Evolutionary conservation across 2,113 vertebrate genomes (phyloP).

Genomic region (Oxygymnocypris stewartii): DNA sequence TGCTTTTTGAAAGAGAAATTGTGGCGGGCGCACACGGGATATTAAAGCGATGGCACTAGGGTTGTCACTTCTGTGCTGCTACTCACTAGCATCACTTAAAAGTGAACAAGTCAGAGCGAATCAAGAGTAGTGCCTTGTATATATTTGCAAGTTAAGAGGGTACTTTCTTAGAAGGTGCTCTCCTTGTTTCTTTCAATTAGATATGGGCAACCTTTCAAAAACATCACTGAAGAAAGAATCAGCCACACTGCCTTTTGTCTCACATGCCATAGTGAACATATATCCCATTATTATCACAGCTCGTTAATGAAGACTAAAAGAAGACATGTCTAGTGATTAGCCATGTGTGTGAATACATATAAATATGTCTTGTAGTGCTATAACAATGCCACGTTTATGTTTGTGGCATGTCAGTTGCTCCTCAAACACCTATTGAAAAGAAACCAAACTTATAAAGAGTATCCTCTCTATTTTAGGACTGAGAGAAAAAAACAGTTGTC

Average conservation of each 20-base stretch:
- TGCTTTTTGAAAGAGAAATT: slow-evolving; percentile 21
- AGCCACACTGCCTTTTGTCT: slow-evolving; percentile 81
- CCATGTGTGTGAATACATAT: slow-evolving; percentile 64
- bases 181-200: slow-evolving; percentile 6
- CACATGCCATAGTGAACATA: slow-evolving; percentile 64
- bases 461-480: slow-evolving; percentile 51
- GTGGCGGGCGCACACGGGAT: slow-evolving; percentile 52
- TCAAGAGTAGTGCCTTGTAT: slow-evolving; percentile 68
- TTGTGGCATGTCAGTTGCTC: slow-evolving; percentile 77
- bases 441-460: slow-evolving; percentile 59
- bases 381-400: slow-evolving; percentile 62
- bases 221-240: slow-evolving; percentile 79
- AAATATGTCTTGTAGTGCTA: slow-evolving; percentile 69
- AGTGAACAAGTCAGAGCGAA: background rate
- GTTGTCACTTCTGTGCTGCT: slow-evolving; percentile 40
- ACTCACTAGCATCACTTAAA: slow-evolving; percentile 21
- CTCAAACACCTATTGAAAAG: slow-evolving; percentile 67
- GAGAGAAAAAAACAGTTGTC: background rate
- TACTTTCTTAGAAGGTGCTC: slow-evolving; percentile 56
- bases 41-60: background rate
- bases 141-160: slow-evolving; percentile 55
- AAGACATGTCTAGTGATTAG: slow-evolving; percentile 38
- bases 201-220: slow-evolving; percentile 67
- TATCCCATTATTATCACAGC: slow-evolving; percentile 64
- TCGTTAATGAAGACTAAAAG: slow-evolving; percentile 60